Evolutionary conservation across 2,888 invertebrate genomes (phyloP), one percentile per base, ranked within the genome.

Genomic region (Stenurella melanura): DNA sequence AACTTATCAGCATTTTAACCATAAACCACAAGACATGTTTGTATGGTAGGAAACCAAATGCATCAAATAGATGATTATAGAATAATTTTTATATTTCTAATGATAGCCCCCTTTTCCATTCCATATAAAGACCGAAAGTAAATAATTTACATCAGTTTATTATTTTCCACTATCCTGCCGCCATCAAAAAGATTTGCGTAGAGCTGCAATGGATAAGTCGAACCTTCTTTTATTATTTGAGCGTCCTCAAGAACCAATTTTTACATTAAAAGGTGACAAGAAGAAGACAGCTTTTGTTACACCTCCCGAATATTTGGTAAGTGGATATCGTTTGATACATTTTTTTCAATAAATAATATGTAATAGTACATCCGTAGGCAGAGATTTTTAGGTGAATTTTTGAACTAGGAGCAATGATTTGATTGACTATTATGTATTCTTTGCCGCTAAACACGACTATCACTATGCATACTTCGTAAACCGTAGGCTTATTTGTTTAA

Each of bases 171-270:
- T 9, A 34, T 34, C 34, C 50, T 15, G 6, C 15, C 9, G 1
- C 42, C 12, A 9, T 50, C 64, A 18, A 15, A 4, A 15, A 6
- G 5, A 5, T 17, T 38, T 64, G 1, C 17, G 12, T 15, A 10
- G 17, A 50, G n/a, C 26, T 19, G 54, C 19, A 54, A 76, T 74
- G 73, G 19, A 67, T 17, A 73, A 72, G 9, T n/a, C 67, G n/a
- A 63, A 78, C 30, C 58, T 80, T 11, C 88, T 93, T 82, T 88
- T 93, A 84, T 91, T 96, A 81, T 95, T 94, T 89, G 94, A 95
- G 86, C 93, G 95, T 56, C 95, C 95, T 12, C 91, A 92, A 77
- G 95, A 95, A 89, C 95, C 95, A 0, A 92, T 94, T 77, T 95
- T 95, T 89, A 92, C 94, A 10, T 60, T 68, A 79, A 96, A 95